Evolutionary conservation across 2,797 vertebrate genomes (phyloP).

Genomic region (Coracias cyanogaster): DNA sequence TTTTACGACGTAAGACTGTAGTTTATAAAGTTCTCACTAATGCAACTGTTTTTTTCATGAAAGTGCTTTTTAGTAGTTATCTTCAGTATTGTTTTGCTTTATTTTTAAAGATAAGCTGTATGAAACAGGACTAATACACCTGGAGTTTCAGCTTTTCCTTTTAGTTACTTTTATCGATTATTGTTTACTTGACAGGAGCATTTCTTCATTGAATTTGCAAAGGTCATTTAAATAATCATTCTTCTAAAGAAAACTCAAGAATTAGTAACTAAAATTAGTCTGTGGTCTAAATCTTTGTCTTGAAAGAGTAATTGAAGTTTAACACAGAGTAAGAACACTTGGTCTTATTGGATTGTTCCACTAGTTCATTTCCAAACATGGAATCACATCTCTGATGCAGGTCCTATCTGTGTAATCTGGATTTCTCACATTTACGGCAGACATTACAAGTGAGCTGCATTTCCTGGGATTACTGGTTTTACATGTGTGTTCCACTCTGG

Average conservation of each 20-base stretch:
- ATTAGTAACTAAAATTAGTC: neutral
- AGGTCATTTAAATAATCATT: neutral
- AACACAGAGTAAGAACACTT: neutral
- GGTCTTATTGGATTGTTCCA: neutral
- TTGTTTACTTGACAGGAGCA: neutral
- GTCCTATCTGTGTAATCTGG: neutral
- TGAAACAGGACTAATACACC: neutral
- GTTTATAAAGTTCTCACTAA: neutral
- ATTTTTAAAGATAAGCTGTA: neutral
- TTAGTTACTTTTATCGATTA: neutral
- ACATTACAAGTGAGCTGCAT: neutral
- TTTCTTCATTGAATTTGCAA: neutral
- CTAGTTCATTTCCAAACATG: neutral
- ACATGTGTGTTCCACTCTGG: accelerated
- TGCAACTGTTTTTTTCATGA: neutral
- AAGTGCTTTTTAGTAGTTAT: neutral
- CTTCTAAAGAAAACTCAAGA: neutral
- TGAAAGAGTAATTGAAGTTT: neutral
- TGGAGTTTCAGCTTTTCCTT: neutral
- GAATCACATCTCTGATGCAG: neutral
- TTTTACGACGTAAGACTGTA: neutral
- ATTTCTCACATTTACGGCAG: neutral
- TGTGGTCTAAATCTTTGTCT: neutral
- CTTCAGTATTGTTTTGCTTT: slow-evolving; percentile 11
- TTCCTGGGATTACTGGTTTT: neutral